Evolutionary conservation across 2,113 vertebrate species (phyloP).

Genomic region (Ardeotis arabs): DNA sequence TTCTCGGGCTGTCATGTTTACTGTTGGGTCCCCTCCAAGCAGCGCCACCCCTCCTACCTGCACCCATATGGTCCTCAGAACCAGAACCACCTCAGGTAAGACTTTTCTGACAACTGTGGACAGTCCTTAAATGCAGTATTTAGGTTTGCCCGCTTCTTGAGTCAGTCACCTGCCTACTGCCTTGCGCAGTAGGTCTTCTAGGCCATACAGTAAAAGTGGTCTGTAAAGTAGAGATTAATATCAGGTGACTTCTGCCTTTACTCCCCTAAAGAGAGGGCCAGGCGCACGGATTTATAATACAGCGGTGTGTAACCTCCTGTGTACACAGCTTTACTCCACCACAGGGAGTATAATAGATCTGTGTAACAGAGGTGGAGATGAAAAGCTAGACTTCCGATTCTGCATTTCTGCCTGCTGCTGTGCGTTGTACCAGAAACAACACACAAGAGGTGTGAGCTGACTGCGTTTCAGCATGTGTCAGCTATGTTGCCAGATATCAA

Average conservation of each 20-base stretch:
- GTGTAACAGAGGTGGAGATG: not conserved
- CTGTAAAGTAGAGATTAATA: not conserved
- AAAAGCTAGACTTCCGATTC: not conserved
- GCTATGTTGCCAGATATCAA: not conserved
- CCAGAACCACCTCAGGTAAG: slow-evolving; percentile 93
- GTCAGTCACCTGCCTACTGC: not conserved
- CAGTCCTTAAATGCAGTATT: not conserved
- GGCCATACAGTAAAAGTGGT: not conserved
- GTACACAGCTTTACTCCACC: not conserved
- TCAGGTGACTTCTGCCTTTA: not conserved
- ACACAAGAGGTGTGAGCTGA: not conserved
- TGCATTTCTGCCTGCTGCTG: not conserved
- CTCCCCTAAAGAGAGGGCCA: not conserved
- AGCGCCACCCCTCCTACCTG: slow-evolving; percentile 88
- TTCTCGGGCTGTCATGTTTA: slow-evolving; percentile 91
- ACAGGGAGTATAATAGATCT: not conserved
- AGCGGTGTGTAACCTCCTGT: not conserved
- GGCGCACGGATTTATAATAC: not conserved
- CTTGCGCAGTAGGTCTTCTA: not conserved
- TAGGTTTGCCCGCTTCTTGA: not conserved
- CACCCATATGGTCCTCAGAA: slow-evolving; percentile 87
- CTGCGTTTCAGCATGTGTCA: not conserved
- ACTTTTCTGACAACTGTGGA: not conserved
- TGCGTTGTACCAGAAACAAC: not conserved
- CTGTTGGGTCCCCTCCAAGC: slow-evolving; percentile 94